Conservation (phyloP, 2,113 vertebrate species). For the Phycodurus eques region DNA sequence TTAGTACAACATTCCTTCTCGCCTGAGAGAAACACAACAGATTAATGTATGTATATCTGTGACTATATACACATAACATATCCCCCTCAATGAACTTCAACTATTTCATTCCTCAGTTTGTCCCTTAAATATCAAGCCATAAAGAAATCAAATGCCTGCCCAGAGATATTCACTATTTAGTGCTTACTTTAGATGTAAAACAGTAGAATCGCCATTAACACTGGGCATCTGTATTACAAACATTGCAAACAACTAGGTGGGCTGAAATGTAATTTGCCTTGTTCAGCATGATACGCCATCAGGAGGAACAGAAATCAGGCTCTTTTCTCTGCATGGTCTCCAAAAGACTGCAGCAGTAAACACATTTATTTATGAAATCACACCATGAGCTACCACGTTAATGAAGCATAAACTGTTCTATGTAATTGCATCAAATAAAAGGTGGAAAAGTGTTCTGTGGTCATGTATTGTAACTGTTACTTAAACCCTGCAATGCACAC, state of each 20-base stretch:
- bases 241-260: constrained; percentile 13
- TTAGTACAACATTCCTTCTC: neutral
- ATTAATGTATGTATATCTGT: neutral
- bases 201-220: constrained; percentile 13
- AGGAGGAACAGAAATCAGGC: neutral
- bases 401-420: neutral
- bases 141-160: constrained; percentile 6
- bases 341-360: constrained; percentile 1
- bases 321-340: constrained; percentile 1
- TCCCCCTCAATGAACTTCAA: neutral
- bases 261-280: constrained; percentile 10
- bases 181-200: neutral
- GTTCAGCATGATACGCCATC: constrained; percentile 15
- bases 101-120: neutral
- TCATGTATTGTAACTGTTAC: neutral
- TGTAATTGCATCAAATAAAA: neutral
- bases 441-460: neutral
- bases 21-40: neutral
- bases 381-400: neutral
- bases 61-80: neutral
- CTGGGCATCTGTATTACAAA: constrained; percentile 20
- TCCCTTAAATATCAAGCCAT: neutral
- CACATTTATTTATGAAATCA: neutral
- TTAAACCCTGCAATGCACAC: neutral
- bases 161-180: neutral